phyloP scores from a whole-genome alignment of 2,888 invertebrate species.

The Drosophila nigricruria region DNA sequence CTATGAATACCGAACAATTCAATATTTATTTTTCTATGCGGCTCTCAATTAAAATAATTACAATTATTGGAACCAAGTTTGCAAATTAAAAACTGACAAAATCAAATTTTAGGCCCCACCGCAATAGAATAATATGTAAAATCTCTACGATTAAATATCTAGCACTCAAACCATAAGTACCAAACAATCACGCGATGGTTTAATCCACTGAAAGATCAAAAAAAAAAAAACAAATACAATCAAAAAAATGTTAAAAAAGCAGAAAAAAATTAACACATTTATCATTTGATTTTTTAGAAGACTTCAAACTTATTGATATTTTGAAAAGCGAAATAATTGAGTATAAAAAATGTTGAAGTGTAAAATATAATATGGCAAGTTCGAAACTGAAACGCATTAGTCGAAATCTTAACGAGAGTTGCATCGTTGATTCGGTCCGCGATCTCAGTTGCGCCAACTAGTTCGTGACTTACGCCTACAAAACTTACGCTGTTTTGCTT shows the following conservation, averaged over 20 bases:
- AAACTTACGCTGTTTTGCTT: slow-evolving; percentile 47
- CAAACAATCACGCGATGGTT: slow-evolving; percentile 11
- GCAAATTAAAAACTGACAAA: background rate
- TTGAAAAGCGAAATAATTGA: background rate
- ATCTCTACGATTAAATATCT: slow-evolving; percentile 5
- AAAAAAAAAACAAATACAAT: background rate
- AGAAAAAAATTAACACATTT: background rate
- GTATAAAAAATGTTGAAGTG: background rate
- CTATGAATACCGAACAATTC: background rate
- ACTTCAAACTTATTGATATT: background rate
- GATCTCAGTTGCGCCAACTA: slow-evolving; percentile 28
- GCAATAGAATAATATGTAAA: background rate
- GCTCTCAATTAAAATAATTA: background rate
- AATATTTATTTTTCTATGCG: background rate
- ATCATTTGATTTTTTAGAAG: background rate
- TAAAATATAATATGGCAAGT: background rate
- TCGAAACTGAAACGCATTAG: background rate
- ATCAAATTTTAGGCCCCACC: background rate
- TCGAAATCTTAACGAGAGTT: background rate
- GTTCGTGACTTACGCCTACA: slow-evolving; percentile 16
- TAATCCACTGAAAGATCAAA: slow-evolving; percentile 36
- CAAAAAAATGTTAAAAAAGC: background rate
- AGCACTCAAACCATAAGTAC: slow-evolving; percentile 10
- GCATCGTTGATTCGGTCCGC: no score
- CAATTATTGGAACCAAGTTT: background rate